Evolutionary conservation across 2,888 invertebrate genomes (phyloP).

Genomic region (Trachelus stipa): DNA sequence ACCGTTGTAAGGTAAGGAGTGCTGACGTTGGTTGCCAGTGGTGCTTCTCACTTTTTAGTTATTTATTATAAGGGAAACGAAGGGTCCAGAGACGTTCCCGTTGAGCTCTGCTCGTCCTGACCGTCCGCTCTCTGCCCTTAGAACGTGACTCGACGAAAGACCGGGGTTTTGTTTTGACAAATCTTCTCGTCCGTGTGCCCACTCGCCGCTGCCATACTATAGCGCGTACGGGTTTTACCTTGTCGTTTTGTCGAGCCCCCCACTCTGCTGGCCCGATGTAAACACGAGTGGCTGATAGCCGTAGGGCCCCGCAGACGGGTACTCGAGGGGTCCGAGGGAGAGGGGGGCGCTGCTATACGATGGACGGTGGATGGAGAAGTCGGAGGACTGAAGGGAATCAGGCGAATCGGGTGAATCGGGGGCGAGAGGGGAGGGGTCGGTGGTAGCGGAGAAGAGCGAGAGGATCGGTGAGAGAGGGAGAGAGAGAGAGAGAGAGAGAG

Average conservation of each 20-base stretch:
- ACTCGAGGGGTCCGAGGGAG: constrained; percentile 8
- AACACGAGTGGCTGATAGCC: constrained; percentile 63
- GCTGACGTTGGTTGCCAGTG: not conserved
- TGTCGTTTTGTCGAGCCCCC: constrained; percentile 20
- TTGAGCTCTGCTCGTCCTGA: not conserved
- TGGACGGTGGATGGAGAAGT: not conserved
- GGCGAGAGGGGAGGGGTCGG: not conserved
- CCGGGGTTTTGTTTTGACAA: constrained; percentile 61
- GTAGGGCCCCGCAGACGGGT: constrained; percentile 38
- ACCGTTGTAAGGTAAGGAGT: not conserved
- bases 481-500: constrained; percentile 20
- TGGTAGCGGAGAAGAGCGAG: constrained; percentile 6
- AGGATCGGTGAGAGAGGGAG: constrained; percentile 9
- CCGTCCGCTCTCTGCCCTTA: constrained; percentile 30
- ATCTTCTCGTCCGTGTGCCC: constrained; percentile 42
- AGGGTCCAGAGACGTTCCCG: constrained; percentile 5
- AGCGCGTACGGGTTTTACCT: constrained; percentile 8
- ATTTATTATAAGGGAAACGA: constrained; percentile 31
- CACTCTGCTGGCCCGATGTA: constrained; percentile 49
- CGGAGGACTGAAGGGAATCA: not conserved
- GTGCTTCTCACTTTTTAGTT: constrained; percentile 16
- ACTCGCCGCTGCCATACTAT: not conserved
- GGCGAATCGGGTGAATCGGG: not conserved
- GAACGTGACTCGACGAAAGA: constrained; percentile 61
- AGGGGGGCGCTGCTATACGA: not conserved